Percentiles rank a stretch among this genome's conserved stretches.
Conservation (phyloP, 2,113 vertebrate species). For the Thalassoma bifasciatum region DNA sequence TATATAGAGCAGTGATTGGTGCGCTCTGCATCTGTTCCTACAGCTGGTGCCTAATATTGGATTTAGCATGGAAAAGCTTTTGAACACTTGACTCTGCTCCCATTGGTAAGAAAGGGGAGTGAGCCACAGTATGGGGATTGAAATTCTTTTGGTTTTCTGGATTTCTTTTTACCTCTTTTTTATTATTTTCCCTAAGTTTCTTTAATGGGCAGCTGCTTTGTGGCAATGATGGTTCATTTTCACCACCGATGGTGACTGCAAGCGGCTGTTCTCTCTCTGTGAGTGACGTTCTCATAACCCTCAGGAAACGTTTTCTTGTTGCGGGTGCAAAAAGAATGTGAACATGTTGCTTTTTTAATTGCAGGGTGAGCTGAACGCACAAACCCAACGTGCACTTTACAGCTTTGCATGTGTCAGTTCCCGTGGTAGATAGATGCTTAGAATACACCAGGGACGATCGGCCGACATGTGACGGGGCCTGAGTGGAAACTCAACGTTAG, state of each 20-base stretch:
- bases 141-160: slow-evolving; percentile 47
- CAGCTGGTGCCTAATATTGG: slow-evolving; percentile 57
- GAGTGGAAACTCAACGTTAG: slow-evolving; percentile 37
- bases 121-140: slow-evolving; percentile 59
- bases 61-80: slow-evolving; percentile 5
- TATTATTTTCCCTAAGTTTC: slow-evolving; percentile 44
- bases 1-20: slow-evolving; percentile 32
- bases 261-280: too few relatives aligned
- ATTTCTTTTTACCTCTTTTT: slow-evolving; percentile 7
- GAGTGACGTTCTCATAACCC: slow-evolving; percentile 8
- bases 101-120: slow-evolving; percentile 19
- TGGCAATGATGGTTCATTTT: slow-evolving; percentile 34
- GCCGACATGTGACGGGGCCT: slow-evolving; percentile 48
- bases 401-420: slow-evolving; percentile 36
- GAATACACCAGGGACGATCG: slow-evolving; percentile 40
- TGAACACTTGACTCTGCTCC: slow-evolving; percentile 11
- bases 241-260: slow-evolving; percentile 26
- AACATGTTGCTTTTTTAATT: slow-evolving; percentile 24
- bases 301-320: not conserved
- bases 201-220: slow-evolving; percentile 60
- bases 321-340: slow-evolving; percentile 39
- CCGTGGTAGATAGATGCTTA: slow-evolving; percentile 23
- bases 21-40: slow-evolving; percentile 62
- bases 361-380: slow-evolving; percentile 1
- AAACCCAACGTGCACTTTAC: slow-evolving; percentile 25